Base-by-base conservation (phyloP, 1,140 invertebrate species). In the Atta colombica region DNA sequence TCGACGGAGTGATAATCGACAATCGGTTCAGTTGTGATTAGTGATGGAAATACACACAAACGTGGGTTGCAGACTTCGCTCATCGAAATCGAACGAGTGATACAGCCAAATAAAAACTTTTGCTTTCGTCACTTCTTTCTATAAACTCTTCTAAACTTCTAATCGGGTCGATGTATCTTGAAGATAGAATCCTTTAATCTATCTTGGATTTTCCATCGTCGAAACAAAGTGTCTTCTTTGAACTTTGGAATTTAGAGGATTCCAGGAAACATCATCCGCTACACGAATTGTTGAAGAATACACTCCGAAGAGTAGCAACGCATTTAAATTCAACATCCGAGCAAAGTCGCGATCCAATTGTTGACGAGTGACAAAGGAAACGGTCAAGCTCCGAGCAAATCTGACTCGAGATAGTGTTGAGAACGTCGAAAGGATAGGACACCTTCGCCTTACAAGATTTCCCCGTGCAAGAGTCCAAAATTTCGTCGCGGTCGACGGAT, bases 1-100 rank as follows among this genome's bases (percentile, higher is more conserved):
- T 81, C 21, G 88, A 80, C 69, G 75, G 55, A 61, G 53, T 51
- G 75, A n/a, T 69, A 28, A 86, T 66, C 21, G 75, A 28, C 77
- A 60, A 51, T 71, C 16, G 63, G 60, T 49, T 69, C 68, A 75
- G 87, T 60, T 63, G 49, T 18, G 39, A 31, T 21, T 66, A 12
- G 25, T 21, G n/a, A 8, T 71, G 28, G 53, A 39, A 58, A 21
- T 49, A 21, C 39, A 2, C 25, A 35, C 39, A 5, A 68, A 45
- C 18, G 25, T 28, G 21, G 28, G 0, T n/a, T 21, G 16, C 4
- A 60, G 28, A 25, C 35, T 45, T 35, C 21, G 28, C 25, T 77
- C 28, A 18, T 81, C 28, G 49, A 58, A 55, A 58, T 71, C 35
- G 2, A 39, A 66, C 16, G n/a, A 28, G 45, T 5, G 55, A 12